These are phyloP conservation scores for Diceros bicornis DNA, from an alignment of 2,797 vertebrate species.

Conservation along the genomic window DNA sequence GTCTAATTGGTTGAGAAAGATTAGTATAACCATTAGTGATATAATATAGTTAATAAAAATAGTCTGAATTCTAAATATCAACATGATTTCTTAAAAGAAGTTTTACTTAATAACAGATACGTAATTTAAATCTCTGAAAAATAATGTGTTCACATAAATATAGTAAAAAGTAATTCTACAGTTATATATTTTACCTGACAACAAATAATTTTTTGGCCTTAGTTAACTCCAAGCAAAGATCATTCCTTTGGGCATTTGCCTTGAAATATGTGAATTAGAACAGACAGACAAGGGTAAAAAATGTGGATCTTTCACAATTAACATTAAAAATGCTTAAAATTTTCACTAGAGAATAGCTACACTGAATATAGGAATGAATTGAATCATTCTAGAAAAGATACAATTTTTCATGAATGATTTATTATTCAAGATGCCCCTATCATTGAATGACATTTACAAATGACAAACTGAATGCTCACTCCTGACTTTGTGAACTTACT, in stretches of 20 bases:
- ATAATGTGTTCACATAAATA: neutral
- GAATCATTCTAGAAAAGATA: conserved; percentile 42
- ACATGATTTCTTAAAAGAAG: conserved; percentile 74
- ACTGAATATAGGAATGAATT: conserved; percentile 32
- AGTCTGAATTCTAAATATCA: conserved; percentile 71
- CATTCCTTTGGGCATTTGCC: neutral
- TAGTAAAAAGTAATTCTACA: neutral
- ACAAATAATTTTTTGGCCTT: conserved; percentile 42
- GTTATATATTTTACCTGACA: neutral
- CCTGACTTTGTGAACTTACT: conserved; percentile 65
- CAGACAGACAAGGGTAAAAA: neutral
- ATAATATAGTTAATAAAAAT: conserved; percentile 79
- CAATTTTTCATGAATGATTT: conserved; percentile 65
- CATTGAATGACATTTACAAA: conserved; percentile 65
- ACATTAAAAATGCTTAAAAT: neutral
- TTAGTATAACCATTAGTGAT: conserved; percentile 76
- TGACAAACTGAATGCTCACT: conserved; percentile 67
- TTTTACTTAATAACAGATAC: conserved; percentile 75
- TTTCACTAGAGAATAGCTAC: conserved; percentile 20
- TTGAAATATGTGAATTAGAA: conserved; percentile 46
- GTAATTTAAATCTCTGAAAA: conserved; percentile 6
- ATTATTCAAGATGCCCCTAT: conserved; percentile 62
- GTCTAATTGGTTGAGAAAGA: conserved; percentile 87
- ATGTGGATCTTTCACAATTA: neutral
- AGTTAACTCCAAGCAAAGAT: neutral